Evolutionary conservation across 2,113 vertebrate genomes (phyloP).

Genomic region (Bufo gargarizans): DNA sequence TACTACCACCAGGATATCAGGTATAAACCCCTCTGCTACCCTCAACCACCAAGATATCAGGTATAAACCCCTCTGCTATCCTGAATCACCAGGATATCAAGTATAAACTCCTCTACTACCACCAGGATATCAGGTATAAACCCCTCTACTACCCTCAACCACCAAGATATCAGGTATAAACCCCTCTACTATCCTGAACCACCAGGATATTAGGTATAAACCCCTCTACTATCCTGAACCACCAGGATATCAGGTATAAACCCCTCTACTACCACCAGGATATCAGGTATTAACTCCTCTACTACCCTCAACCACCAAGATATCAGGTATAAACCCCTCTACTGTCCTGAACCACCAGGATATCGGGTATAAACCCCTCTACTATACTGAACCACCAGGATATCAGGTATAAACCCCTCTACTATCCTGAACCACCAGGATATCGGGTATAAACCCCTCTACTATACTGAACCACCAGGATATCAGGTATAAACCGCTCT

Average conservation of each 20-base stretch:
- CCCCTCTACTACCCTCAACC: neutral
- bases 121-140: neutral
- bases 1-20: too few relatives aligned
- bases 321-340: neutral
- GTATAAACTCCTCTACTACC: too few relatives aligned
- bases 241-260: too few relatives aligned
- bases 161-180: neutral
- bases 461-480: neutral
- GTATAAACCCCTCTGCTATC: too few relatives aligned
- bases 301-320: neutral
- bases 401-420: neutral
- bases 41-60: too few relatives aligned
- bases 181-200: neutral
- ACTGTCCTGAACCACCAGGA: neutral
- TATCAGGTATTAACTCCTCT: neutral
- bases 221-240: too few relatives aligned
- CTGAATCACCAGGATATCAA: too few relatives aligned
- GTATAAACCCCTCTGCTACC: too few relatives aligned
- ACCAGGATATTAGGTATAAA: neutral
- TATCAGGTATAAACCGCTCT: too few relatives aligned
- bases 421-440: neutral
- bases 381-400: neutral
- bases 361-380: neutral
- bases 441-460: neutral
- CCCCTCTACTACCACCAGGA: too few relatives aligned